These are phyloP conservation scores for Choloepus hoffmanni DNA, from an alignment of 2,113 vertebrate species.

Conservation along the genomic window DNA sequence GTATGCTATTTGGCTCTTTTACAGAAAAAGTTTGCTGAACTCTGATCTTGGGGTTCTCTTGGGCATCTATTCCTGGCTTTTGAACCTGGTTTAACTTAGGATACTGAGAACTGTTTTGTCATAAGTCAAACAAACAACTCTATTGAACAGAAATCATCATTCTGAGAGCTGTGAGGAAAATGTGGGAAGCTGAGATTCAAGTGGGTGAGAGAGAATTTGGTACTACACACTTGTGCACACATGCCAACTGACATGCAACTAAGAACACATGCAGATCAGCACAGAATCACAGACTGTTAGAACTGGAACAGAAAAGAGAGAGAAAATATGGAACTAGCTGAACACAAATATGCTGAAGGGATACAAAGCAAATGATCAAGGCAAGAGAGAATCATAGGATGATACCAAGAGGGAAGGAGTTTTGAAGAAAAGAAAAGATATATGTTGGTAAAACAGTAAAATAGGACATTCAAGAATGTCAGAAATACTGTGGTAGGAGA, in stretches of 20 bases:
- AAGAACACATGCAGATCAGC: neutral
- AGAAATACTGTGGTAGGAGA: neutral
- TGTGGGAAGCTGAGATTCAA: neutral
- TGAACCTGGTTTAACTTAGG: conserved; percentile 15
- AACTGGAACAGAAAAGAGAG: no score
- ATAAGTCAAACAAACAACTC: neutral
- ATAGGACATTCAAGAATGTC: neutral
- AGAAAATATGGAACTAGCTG: neutral
- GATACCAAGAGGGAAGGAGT: neutral
- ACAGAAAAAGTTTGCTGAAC: neutral
- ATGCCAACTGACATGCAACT: neutral
- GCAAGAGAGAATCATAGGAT: neutral
- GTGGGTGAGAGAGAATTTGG: neutral
- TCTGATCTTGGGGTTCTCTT: neutral
- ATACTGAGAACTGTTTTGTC: neutral
- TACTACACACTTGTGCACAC: neutral
- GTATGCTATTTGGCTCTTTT: neutral
- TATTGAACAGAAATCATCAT: neutral
- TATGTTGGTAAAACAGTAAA: neutral
- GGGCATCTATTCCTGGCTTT: neutral
- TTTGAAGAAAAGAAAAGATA: neutral
- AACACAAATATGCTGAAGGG: neutral
- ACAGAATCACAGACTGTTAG: neutral
- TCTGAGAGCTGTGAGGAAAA: neutral
- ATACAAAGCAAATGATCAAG: neutral